Evolutionary conservation across 2,113 vertebrate genomes (phyloP), one percentile per base, ranked within the genome.

Genomic region (Ranitomeya imitator): DNA sequence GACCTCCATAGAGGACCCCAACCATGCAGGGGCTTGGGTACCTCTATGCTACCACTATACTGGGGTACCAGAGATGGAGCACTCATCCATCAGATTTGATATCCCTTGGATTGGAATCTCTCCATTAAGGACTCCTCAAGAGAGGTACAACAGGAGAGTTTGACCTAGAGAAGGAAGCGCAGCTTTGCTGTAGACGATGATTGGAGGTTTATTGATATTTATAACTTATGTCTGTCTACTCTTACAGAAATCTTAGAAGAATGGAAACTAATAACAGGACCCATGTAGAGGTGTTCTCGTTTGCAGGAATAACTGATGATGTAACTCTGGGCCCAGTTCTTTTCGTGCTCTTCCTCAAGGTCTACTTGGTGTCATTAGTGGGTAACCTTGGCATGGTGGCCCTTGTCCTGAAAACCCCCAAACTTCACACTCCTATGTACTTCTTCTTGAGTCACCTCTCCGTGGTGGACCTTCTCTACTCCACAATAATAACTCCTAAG

Each of bases 391-490:
- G 67, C 23, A 74, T 85, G 69, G 21, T 85, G 52, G 26, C 14
- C 60, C 61, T 85, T 69, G 52, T 85, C 15, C 26, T 57, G 26
- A 85, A 31, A 9, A 37, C n/a, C 26, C 5, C 83, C 45, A 67
- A 73, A 4, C 67, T 85, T 23, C 83, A 85, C 18, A 37, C 67
- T 23, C 83, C 83, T 13, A 85, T 74, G 83, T 85, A 85, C 83
- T 85, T 14, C 67, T 85, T 85, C 23, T 26, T 85, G 45, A 26
- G 83, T 31, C 59, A 21, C 18, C 83, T 85, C 9, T 74, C 83
- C 11, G 15, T 85, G 52, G 69, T 85, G 69, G 83, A 85, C 83
- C 61, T 85, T 14, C 11, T 69, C n/a, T 85, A 74, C 52, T 85
- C 83, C 37, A 74, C 83, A 16, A 71, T 74, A 14, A 74, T 85